Conservation (phyloP, 2,797 vertebrate species). For the Podarcis siculus region DNA sequence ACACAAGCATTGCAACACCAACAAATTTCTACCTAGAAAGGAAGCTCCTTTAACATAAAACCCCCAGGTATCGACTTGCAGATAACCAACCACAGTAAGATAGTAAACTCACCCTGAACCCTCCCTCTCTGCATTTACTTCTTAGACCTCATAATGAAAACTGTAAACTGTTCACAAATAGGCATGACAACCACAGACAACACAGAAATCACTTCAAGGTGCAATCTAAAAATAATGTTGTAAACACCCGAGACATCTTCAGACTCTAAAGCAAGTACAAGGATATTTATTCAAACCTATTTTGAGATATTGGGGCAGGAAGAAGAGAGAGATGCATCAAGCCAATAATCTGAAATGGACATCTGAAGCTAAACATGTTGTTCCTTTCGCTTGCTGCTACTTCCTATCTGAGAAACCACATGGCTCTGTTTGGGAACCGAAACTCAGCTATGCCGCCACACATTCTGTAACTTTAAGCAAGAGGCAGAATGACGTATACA, state of each 20-base stretch:
- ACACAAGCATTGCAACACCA: background rate
- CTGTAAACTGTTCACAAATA: background rate
- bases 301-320: slow-evolving; percentile 56
- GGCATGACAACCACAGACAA: background rate
- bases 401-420: slow-evolving; percentile 39
- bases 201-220: fast-evolving
- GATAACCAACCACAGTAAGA: background rate
- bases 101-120: background rate
- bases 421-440: background rate
- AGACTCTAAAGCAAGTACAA: background rate
- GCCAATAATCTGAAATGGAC: background rate
- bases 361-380: fast-evolving
- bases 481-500: background rate
- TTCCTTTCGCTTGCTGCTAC: slow-evolving; percentile 48
- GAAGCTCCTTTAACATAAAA: background rate
- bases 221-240: fast-evolving
- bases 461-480: background rate
- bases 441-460: fast-evolving
- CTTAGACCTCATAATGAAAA: background rate
- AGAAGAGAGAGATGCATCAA: slow-evolving; percentile 49
- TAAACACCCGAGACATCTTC: background rate
- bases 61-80: background rate
- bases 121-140: background rate
- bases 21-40: background rate
- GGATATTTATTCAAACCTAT: slow-evolving; percentile 64